These are phyloP conservation scores for Reinhardtius hippoglossoides DNA, from an alignment of 2,113 vertebrate species.

Conservation along the genomic window DNA sequence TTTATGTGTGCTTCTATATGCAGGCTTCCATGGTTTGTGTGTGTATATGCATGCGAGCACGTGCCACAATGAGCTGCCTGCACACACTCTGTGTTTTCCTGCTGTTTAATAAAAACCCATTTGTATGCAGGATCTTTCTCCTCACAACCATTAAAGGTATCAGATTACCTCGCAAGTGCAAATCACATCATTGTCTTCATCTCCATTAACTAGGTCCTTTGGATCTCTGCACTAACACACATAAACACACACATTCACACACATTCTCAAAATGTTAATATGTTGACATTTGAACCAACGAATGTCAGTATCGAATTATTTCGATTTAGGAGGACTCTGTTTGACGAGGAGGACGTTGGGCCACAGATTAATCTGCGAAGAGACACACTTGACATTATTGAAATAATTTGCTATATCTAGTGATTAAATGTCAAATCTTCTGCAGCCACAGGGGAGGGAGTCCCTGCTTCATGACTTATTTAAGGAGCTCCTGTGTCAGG, in stretches of 20 bases:
- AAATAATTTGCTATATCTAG: conserved; percentile 52
- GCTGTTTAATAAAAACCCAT: conserved; percentile 58
- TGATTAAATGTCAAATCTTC: conserved; percentile 70
- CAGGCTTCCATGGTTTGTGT: background rate
- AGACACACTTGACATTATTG: conserved; percentile 63
- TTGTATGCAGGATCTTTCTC: conserved; percentile 60
- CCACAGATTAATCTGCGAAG: conserved; percentile 45
- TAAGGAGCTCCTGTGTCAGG: conserved; percentile 31
- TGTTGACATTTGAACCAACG: conserved; percentile 62
- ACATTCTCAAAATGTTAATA: conserved; percentile 43
- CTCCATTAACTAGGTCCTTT: conserved; percentile 71
- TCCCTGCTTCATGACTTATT: conserved; percentile 53
- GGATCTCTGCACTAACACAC: conserved; percentile 29
- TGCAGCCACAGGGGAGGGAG: conserved; percentile 6
- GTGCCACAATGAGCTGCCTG: conserved; percentile 4
- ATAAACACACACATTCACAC: background rate
- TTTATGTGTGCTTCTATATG: background rate
- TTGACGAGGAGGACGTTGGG: conserved; percentile 22
- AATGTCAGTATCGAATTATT: conserved; percentile 38
- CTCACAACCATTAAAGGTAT: conserved; percentile 57
- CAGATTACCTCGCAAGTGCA: conserved; percentile 58
- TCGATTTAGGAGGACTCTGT: conserved; percentile 15
- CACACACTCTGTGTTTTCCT: conserved; percentile 4
- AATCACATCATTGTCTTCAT: conserved; percentile 68
- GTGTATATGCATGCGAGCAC: background rate